Conservation (phyloP, 2,888 invertebrate species). For the Apamea sordens region DNA sequence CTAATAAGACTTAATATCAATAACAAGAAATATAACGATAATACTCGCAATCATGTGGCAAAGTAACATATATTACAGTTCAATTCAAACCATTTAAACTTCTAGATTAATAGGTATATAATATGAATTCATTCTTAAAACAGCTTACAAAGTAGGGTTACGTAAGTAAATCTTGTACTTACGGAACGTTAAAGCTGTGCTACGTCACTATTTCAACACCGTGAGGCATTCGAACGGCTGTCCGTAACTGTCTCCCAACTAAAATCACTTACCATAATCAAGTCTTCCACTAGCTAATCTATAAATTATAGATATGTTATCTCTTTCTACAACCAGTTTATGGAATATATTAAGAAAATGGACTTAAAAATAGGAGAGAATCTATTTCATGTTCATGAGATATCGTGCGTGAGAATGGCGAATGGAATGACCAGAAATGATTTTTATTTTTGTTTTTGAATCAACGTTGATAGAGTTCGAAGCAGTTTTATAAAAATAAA, state of each 20-base stretch:
- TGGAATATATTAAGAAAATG: constrained; percentile 75
- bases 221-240: constrained; percentile 63
- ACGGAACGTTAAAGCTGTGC: constrained; percentile 52
- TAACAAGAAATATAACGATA: background rate
- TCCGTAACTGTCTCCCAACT: constrained; percentile 65
- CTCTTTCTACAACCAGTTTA: constrained; percentile 74
- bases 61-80: constrained; percentile 3
- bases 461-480: constrained; percentile 9
- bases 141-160: constrained; percentile 39
- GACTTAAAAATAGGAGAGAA: constrained; percentile 67
- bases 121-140: constrained; percentile 39
- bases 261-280: constrained; percentile 74
- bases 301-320: constrained; percentile 80
- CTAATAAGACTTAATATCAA: constrained; percentile 1
- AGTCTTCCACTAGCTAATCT: constrained; percentile 74
- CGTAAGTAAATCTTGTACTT: constrained; percentile 56
- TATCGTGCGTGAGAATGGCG: constrained; percentile 67
- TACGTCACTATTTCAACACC: constrained; percentile 67
- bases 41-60: background rate
- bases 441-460: constrained; percentile 34
- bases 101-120: constrained; percentile 30
- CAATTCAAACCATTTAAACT: background rate
- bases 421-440: constrained; percentile 31
- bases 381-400: constrained; percentile 65
- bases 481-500: constrained; percentile 17